These are phyloP conservation scores for Ascaphus truei DNA, from an alignment of 2,113 vertebrate genomes.

Conservation along the genomic window DNA sequence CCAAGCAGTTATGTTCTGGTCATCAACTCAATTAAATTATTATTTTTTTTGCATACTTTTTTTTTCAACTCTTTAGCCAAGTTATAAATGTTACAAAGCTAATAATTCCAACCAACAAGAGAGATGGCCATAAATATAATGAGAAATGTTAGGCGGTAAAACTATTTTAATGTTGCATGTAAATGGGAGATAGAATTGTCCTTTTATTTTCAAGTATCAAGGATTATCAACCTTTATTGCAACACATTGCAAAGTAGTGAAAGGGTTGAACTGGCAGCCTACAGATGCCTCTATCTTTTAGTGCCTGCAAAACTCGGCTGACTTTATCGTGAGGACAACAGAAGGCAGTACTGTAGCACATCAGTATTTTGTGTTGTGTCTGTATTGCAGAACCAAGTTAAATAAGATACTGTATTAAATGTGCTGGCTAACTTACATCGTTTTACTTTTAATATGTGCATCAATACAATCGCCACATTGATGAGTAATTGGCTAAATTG, in stretches of 20 bases:
- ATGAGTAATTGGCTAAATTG: too few species aligned
- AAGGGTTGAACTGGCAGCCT: slow-evolving; percentile 3
- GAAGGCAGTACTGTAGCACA: neutral
- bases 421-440: too few species aligned
- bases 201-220: slow-evolving; percentile 26
- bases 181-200: slow-evolving; percentile 14
- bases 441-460: too few species aligned
- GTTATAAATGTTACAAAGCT: slow-evolving; percentile 14
- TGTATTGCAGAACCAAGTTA: neutral
- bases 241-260: neutral
- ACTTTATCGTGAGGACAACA: neutral
- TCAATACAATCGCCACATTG: too few species aligned
- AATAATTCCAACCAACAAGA: neutral
- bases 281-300: slow-evolving; percentile 14
- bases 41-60: neutral
- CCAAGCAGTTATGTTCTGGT: too few species aligned
- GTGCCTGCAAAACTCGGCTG: neutral
- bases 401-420: too few species aligned
- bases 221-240: slow-evolving; percentile 9
- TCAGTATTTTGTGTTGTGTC: neutral
- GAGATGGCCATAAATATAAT: too few species aligned
- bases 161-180: neutral
- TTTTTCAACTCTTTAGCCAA: neutral
- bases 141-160: neutral
- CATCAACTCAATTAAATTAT: too few species aligned